Conservation (phyloP, 2,113 vertebrate species). For the Crotalus helleri region DNA sequence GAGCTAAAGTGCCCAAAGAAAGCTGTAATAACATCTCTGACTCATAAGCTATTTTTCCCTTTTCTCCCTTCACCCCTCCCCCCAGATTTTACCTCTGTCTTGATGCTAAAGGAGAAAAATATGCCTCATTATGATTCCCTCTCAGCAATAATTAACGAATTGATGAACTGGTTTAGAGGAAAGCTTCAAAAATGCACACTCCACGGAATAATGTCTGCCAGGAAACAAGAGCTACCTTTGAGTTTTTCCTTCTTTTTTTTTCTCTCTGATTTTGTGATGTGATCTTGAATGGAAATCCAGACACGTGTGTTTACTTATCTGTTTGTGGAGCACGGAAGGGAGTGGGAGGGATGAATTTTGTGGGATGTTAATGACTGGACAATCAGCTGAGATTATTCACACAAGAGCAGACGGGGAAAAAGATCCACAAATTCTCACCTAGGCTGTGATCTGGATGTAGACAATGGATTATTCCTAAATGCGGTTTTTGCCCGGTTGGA, state of each 20-base stretch:
- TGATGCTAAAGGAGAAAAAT: conserved; percentile 18
- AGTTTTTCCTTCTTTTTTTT: not conserved
- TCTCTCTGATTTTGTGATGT: not conserved
- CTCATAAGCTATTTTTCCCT: conserved; percentile 31
- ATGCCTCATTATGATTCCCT: conserved; percentile 18
- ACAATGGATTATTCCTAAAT: conserved; percentile 16
- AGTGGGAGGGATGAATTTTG: not conserved
- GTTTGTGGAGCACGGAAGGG: not conserved
- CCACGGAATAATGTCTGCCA: conserved; percentile 53
- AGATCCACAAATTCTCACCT: not conserved
- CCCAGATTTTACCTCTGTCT: not conserved
- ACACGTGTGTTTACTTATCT: not conserved
- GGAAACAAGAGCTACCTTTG: conserved; percentile 40
- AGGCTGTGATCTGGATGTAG: conserved; percentile 1
- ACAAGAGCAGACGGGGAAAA: not conserved
- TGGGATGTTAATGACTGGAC: not conserved
- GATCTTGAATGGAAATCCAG: conserved; percentile 7
- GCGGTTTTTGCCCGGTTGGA: not conserved
- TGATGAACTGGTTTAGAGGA: conserved; percentile 59
- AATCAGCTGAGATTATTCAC: not conserved
- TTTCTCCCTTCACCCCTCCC: not conserved
- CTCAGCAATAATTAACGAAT: conserved; percentile 59
- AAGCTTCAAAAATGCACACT: conserved; percentile 40
- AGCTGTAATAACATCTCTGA: conserved; percentile 52
- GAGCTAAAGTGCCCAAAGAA: conserved; percentile 59